phyloP scores from a whole-genome alignment of 2,888 invertebrate species.

The Clivina fossor region DNA sequence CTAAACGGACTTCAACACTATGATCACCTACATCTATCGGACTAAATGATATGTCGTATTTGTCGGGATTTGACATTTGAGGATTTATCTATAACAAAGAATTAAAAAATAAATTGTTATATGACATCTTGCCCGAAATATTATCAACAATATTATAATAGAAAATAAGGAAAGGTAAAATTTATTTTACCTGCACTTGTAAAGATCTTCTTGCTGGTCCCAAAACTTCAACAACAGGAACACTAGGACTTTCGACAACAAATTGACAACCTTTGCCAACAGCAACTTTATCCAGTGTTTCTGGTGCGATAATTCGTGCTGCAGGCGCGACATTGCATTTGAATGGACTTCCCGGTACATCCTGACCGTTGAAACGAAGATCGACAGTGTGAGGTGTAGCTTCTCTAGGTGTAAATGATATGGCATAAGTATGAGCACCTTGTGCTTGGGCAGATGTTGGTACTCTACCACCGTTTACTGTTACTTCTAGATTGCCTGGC shows the following conservation, averaged over 20 bases:
- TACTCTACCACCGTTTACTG: conserved; percentile 95
- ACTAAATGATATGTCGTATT: conserved; percentile 63
- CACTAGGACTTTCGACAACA: conserved; percentile 81
- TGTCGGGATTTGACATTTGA: conserved; percentile 53
- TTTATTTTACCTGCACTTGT: conserved; percentile 59
- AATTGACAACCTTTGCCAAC: conserved; percentile 84
- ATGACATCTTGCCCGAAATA: background rate
- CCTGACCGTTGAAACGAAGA: conserved; percentile 92
- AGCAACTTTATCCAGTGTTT: conserved; percentile 86
- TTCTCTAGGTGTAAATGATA: conserved; percentile 94
- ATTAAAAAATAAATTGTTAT: conserved; percentile 18
- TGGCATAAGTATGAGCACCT: conserved; percentile 94
- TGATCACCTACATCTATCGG: conserved; percentile 93
- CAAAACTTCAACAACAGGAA: conserved; percentile 78
- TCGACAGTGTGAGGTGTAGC: conserved; percentile 91
- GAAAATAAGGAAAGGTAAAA: conserved; percentile 2
- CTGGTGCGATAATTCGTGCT: conserved; percentile 80
- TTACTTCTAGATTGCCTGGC: conserved; percentile 97
- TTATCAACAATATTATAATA: background rate
- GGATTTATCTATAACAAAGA: conserved; percentile 47
- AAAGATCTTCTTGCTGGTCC: conserved; percentile 73
- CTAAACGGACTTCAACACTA: conserved; percentile 76
- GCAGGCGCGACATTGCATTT: conserved; percentile 78
- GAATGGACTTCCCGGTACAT: conserved; percentile 91
- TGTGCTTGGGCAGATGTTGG: conserved; percentile 96